Conservation (phyloP, 2,888 invertebrate genomes). For the Erebia palarica region DNA sequence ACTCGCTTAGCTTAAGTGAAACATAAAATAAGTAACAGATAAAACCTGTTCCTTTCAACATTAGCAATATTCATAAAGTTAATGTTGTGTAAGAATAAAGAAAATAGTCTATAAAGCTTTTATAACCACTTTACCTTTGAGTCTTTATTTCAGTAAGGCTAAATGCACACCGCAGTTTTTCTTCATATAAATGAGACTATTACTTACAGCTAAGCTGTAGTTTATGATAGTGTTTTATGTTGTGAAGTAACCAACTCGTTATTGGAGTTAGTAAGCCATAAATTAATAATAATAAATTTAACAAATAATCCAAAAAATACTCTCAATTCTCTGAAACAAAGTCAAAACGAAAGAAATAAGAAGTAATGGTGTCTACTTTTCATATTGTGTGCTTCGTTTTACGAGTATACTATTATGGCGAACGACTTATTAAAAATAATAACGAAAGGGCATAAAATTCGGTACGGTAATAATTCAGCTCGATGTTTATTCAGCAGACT, state of each 20-base stretch:
- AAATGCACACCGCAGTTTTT: not conserved
- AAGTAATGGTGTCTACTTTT: no score
- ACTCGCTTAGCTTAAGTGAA: constrained; percentile 11
- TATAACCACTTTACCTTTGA: constrained; percentile 31
- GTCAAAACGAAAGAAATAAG: no score
- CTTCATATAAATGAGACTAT: not conserved
- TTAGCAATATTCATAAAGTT: constrained; percentile 31
- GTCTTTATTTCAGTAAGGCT: constrained; percentile 20
- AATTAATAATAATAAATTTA: not conserved
- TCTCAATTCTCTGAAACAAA: no score
- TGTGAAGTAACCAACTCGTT: no score
- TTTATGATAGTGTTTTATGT: no score
- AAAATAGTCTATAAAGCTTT: constrained; percentile 26
- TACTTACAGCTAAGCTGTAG: no score
- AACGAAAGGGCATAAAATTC: constrained; percentile 9
- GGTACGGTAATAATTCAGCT: constrained; percentile 4
- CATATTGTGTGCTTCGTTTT: not conserved
- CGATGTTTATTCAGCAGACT: constrained; percentile 12
- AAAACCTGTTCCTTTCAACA: constrained; percentile 17
- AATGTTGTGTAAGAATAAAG: constrained; percentile 27
- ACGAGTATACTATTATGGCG: not conserved
- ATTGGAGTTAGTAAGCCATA: no score
- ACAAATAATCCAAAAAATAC: not conserved
- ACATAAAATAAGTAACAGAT: constrained; percentile 22
- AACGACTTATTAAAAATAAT: constrained; percentile 9